Evolutionary conservation across 1,140 invertebrate genomes (phyloP), one percentile per base, ranked within the genome.

Genomic region (Pemphigus obesinymphae): DNA sequence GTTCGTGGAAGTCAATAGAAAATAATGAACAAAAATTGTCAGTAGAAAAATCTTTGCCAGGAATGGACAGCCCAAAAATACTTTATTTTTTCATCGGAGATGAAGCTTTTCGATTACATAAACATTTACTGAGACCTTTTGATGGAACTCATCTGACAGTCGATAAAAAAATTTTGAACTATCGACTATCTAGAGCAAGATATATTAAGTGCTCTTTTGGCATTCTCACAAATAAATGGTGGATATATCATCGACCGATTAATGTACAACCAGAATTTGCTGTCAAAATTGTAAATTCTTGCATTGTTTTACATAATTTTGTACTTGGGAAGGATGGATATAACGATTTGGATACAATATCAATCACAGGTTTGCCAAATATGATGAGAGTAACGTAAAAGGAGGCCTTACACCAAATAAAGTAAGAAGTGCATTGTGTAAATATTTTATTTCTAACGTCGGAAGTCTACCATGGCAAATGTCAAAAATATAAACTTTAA

Each of bases 31-130:
- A 55, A 17, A 37, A 78, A 66, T 63, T 61, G 5, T 17, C 53
- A 50, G 5, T 48, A 37, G 43, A 29, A 34, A 63, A 82, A 75
- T 55, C 58, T 73, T 26, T 72, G n/a, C n/a, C 61, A 17, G 70
- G n/a, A 37, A 31, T 34, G 26, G 43, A 70, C 13, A 53, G 11
- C 29, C 17, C 81, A 31, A 58, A 61, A 78, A 10, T 82, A 26
- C 81, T 81, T 63, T 83, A 75, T 37, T 55, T 75, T 15, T 76
- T 83, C 40, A 40, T 83, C 11, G 87, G 85, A 29, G 88, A 89
- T 84, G 88, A 88, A 82, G 87, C 85, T 8, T 89, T 88, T 83
- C 84, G 84, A 10, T 73, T 89, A 45, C 84, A 85, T 55, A 73
- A 84, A 73, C 84, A 84, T 66, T 83, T 86, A 82, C 84, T 87